Conservation (phyloP, 2,797 vertebrate species). For the Lagocephalus sceleratus region DNA sequence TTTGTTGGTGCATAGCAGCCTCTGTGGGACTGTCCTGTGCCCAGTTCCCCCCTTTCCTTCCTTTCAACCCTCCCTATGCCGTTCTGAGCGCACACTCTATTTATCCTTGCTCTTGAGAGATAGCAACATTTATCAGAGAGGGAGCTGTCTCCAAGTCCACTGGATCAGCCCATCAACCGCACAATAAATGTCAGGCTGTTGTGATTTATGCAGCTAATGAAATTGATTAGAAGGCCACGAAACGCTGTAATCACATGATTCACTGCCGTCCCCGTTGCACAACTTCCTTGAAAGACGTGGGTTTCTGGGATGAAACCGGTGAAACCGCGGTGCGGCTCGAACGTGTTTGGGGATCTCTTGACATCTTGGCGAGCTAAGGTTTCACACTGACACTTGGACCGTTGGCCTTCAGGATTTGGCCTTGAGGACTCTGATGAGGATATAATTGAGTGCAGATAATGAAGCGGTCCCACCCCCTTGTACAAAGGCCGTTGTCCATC, state of each 20-base stretch:
- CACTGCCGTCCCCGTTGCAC: constrained; percentile 71
- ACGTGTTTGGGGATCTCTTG: constrained; percentile 9
- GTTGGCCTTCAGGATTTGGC: constrained; percentile 47
- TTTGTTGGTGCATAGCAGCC: constrained; percentile 25
- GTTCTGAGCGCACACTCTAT: constrained; percentile 51
- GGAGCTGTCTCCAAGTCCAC: constrained; percentile 85
- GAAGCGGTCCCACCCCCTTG: constrained; percentile 52
- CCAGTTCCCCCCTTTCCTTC: constrained; percentile 4
- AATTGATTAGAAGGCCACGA: constrained; percentile 84
- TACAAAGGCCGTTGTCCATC: constrained; percentile 62
- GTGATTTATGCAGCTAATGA: constrained; percentile 93
- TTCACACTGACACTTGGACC: constrained; percentile 38
- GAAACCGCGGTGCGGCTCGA: constrained; percentile 6
- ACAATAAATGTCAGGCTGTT: constrained; percentile 90
- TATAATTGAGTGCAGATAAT: constrained; percentile 56
- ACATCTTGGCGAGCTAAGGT: constrained; percentile 37
- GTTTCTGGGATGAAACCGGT: constrained; percentile 14
- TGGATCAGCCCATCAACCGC: constrained; percentile 88
- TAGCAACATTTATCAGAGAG: constrained; percentile 86
- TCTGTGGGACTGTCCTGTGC: constrained; percentile 23
- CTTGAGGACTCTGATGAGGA: constrained; percentile 54
- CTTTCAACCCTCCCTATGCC: constrained; percentile 34
- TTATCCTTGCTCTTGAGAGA: constrained; percentile 81
- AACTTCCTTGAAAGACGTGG: constrained; percentile 21
- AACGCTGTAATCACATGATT: constrained; percentile 72